phyloP scores from a whole-genome alignment of 2,113 vertebrate genomes.

The Menura novaehollandiae region DNA sequence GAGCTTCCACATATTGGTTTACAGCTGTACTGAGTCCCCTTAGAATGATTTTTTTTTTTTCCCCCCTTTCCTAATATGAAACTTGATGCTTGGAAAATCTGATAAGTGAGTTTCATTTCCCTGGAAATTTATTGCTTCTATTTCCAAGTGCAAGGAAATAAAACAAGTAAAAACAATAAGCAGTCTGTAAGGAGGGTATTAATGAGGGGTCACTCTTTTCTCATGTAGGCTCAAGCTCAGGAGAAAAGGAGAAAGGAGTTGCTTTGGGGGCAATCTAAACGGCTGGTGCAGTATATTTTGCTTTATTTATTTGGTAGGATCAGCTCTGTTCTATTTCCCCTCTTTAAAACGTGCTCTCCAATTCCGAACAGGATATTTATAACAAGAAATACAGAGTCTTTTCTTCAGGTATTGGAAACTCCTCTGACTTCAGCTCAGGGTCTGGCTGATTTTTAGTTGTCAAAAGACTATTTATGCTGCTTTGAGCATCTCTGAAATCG shows the following conservation, averaged over 20 bases:
- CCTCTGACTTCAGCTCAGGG: neutral
- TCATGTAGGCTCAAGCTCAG: slow-evolving; percentile 46
- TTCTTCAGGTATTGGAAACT: neutral
- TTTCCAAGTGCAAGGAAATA: slow-evolving; percentile 74
- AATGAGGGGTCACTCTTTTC: slow-evolving; percentile 63
- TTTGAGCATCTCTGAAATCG: neutral
- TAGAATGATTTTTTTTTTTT: slow-evolving; percentile 53
- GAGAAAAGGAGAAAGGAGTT: slow-evolving; percentile 29
- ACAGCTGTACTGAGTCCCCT: slow-evolving; percentile 63
- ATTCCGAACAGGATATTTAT: neutral
- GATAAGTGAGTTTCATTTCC: slow-evolving; percentile 82
- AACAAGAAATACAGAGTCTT: neutral
- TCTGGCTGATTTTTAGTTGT: neutral
- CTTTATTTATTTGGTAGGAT: slow-evolving; percentile 9
- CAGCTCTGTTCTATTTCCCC: neutral
- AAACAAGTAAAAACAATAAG: slow-evolving; percentile 74
- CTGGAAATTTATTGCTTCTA: slow-evolving; percentile 80
- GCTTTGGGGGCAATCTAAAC: slow-evolving; percentile 15
- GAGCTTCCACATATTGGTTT: slow-evolving; percentile 69
- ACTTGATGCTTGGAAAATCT: slow-evolving; percentile 78
- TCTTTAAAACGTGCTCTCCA: neutral
- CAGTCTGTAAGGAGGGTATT: slow-evolving; percentile 60
- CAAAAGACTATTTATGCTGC: slow-evolving; percentile 21
- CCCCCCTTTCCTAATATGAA: slow-evolving; percentile 72
- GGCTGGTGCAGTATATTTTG: neutral